Conservation (phyloP, 2,888 invertebrate species). For the Dolichomitus sp. region DNA sequence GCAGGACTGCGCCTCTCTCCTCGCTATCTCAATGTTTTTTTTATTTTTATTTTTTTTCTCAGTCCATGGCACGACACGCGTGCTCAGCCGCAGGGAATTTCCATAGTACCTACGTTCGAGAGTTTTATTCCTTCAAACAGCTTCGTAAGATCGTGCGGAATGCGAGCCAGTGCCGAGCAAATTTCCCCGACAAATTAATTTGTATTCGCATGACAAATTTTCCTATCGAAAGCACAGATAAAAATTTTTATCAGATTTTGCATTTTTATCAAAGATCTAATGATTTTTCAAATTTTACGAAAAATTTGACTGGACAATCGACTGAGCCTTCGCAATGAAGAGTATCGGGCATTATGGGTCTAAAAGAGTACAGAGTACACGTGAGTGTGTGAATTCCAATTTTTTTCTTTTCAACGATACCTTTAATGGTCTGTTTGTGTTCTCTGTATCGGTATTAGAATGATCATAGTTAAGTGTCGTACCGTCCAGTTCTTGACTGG, state of each 20-base stretch:
- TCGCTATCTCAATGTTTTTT: constrained; percentile 43
- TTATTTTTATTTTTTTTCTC: constrained; percentile 11
- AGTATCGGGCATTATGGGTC: constrained; percentile 61
- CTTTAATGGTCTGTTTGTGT: constrained; percentile 67
- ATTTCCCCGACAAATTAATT: constrained; percentile 4
- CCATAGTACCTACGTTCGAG: constrained; percentile 10
- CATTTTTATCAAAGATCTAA: too few relatives aligned
- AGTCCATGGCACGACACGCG: constrained; percentile 3
- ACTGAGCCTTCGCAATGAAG: constrained; percentile 22
- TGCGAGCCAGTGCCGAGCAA: neutral
- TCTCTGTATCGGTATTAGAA: constrained; percentile 69
- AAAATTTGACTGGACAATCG: neutral
- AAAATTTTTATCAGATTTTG: neutral
- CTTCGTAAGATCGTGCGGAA: constrained; percentile 2
- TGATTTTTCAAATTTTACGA: neutral
- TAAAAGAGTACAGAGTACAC: constrained; percentile 65
- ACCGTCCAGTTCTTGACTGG: constrained; percentile 67
- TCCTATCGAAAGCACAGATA: neutral
- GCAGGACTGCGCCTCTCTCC: constrained; percentile 54
- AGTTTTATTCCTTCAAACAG: constrained; percentile 4
- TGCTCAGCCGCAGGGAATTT: constrained; percentile 16
- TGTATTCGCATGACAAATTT: constrained; percentile 1
- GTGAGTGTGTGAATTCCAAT: constrained; percentile 54
- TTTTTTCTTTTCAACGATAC: constrained; percentile 63
- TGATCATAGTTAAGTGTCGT: constrained; percentile 67